These are phyloP conservation scores for Hermodice carunculata DNA, from an alignment of 2,888 invertebrate genomes.

Conservation along the genomic window DNA sequence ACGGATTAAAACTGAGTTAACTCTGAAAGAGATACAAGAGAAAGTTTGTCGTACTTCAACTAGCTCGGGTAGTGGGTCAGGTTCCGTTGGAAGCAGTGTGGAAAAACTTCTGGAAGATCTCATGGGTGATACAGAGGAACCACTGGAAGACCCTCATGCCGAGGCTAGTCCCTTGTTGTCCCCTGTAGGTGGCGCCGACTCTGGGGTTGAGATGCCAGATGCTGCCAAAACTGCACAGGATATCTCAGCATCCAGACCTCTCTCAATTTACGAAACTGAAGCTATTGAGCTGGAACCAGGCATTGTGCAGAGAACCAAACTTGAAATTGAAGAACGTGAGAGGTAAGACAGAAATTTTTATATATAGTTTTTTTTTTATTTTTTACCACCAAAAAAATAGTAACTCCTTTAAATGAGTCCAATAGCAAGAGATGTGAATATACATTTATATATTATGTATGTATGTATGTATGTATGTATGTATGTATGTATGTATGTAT, in stretches of 20 bases:
- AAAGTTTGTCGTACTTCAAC: too few relatives aligned
- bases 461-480: too few relatives aligned
- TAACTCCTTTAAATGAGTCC: not conserved
- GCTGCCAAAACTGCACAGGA: not conserved
- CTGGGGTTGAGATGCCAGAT: not conserved
- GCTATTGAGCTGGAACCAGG: constrained; percentile 79
- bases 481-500: too few relatives aligned
- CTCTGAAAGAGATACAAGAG: not conserved
- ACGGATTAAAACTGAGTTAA: constrained; percentile 44
- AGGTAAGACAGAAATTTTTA: constrained; percentile 45
- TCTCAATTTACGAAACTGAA: constrained; percentile 60
- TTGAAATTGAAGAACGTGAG: constrained; percentile 77
- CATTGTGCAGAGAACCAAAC: constrained; percentile 75
- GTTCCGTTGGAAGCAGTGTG: not conserved
- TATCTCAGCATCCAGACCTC: not conserved
- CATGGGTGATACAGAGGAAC: not conserved
- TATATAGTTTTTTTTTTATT: not conserved
- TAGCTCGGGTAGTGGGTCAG: not conserved
- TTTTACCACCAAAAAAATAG: not conserved
- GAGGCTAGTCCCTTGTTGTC: not conserved
- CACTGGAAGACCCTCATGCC: not conserved
- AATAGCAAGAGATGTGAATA: not conserved
- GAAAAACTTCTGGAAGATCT: not conserved
- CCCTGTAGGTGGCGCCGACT: not conserved
- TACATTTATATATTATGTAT: too few relatives aligned